Evolutionary conservation across 1,140 invertebrate species (phyloP).

Genomic region (Babylonia areolata): DNA sequence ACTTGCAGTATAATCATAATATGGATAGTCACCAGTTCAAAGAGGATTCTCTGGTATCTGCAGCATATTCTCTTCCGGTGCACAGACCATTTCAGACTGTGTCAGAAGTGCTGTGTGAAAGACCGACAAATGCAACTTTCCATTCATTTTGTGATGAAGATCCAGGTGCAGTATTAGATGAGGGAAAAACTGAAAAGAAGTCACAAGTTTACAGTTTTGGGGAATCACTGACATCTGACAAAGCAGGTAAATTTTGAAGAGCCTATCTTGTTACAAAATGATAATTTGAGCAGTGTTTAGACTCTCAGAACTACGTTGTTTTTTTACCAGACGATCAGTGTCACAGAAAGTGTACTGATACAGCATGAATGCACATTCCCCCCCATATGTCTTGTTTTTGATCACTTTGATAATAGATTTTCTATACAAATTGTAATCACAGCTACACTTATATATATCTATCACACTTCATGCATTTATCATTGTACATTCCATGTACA

Average conservation of each 20-base stretch:
- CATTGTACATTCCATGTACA: too few species aligned
- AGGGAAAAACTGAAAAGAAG: neutral
- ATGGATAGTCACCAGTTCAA: neutral
- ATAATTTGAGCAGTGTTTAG: too few species aligned
- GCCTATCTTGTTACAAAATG: too few species aligned
- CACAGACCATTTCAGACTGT: conserved; percentile 22
- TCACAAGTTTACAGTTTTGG: neutral
- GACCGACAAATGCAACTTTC: neutral
- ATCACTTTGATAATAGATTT: too few species aligned
- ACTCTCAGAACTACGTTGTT: too few species aligned
- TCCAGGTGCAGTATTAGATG: neutral
- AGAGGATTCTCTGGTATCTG: neutral
- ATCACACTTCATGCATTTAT: too few species aligned
- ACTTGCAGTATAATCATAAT: neutral
- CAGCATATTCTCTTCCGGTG: neutral
- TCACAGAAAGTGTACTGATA: too few species aligned
- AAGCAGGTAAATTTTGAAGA: neutral
- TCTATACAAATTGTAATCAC: too few species aligned
- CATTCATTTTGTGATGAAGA: neutral
- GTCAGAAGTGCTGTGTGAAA: conserved; percentile 11
- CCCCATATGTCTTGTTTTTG: too few species aligned
- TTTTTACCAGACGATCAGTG: too few species aligned
- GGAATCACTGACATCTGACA: neutral
- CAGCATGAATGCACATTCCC: too few species aligned
- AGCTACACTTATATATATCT: too few species aligned